phyloP scores from a whole-genome alignment of 1,140 invertebrate genomes.

The Aphaenogaster floridana region DNA sequence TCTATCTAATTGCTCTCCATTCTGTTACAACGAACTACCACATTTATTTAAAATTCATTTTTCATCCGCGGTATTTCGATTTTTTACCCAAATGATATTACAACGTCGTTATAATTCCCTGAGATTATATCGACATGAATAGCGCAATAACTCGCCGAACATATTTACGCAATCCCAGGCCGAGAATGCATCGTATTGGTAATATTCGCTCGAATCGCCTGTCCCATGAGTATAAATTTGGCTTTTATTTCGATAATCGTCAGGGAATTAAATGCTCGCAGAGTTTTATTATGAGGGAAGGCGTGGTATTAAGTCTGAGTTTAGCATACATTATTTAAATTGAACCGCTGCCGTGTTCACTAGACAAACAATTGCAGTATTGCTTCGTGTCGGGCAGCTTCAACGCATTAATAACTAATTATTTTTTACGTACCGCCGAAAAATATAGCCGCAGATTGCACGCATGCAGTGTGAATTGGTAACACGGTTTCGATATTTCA shows the following conservation, averaged over 20 bases:
- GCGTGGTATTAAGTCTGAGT: constrained; percentile 47
- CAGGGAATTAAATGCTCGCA: constrained; percentile 38
- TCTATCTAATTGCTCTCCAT: background rate
- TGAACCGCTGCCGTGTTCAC: background rate
- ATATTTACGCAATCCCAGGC: constrained; percentile 14
- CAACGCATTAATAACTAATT: constrained; percentile 41
- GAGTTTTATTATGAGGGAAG: constrained; percentile 43
- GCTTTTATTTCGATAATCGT: constrained; percentile 63
- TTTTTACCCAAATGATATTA: constrained; percentile 33
- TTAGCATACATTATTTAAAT: constrained; percentile 56
- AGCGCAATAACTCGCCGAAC: constrained; percentile 30
- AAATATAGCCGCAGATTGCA: background rate
- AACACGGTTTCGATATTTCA: constrained; percentile 1
- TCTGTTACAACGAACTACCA: background rate
- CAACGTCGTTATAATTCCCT: constrained; percentile 12
- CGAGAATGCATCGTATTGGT: constrained; percentile 1
- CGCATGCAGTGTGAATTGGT: too few relatives aligned
- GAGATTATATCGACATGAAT: constrained; percentile 45
- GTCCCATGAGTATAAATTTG: constrained; percentile 34
- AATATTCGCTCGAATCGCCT: constrained; percentile 30
- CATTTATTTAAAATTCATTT: background rate
- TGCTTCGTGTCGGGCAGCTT: background rate
- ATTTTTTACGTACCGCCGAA: constrained; percentile 8
- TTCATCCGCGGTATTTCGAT: constrained; percentile 1
- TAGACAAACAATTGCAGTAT: constrained; percentile 35